These are phyloP conservation scores for Diplosoma virens DNA, from an alignment of 23 tunicate genomes.

Conservation along the genomic window DNA sequence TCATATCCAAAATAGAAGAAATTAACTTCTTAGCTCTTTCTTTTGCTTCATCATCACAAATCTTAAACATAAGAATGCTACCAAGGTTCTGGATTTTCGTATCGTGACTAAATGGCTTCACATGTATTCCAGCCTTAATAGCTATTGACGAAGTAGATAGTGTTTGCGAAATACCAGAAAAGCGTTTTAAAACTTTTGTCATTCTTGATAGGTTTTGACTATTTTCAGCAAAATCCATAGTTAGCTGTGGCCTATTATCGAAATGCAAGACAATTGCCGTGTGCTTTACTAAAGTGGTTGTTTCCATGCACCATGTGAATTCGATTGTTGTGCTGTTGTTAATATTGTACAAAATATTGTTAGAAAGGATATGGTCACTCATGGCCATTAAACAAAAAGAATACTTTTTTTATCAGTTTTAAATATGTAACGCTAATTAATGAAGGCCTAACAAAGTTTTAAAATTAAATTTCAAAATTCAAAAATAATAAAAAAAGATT, in stretches of 20 bases:
- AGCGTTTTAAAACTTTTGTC: too few species aligned
- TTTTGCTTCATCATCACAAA: neutral
- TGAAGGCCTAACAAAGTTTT: too few species aligned
- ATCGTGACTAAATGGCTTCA: neutral
- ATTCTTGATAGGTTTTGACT: neutral
- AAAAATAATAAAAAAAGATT: too few species aligned
- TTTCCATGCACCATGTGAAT: neutral
- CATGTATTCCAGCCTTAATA: neutral
- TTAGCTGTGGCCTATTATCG: neutral
- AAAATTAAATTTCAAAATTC: too few species aligned
- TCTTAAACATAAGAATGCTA: neutral
- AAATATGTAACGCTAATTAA: too few species aligned
- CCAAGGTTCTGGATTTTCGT: neutral
- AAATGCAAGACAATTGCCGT: neutral
- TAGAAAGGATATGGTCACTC: too few species aligned
- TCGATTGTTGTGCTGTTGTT: neutral
- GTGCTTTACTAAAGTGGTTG: neutral
- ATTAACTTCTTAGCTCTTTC: neutral
- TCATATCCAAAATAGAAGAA: neutral
- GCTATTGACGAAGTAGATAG: neutral
- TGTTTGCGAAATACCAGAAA: too few species aligned
- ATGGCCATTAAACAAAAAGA: too few species aligned
- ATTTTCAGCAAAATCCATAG: neutral
- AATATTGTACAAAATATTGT: too few species aligned
- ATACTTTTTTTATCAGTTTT: too few species aligned